These are phyloP conservation scores for Plebejus melissa DNA, from an alignment of 2,888 invertebrate genomes.

Conservation along the genomic window DNA sequence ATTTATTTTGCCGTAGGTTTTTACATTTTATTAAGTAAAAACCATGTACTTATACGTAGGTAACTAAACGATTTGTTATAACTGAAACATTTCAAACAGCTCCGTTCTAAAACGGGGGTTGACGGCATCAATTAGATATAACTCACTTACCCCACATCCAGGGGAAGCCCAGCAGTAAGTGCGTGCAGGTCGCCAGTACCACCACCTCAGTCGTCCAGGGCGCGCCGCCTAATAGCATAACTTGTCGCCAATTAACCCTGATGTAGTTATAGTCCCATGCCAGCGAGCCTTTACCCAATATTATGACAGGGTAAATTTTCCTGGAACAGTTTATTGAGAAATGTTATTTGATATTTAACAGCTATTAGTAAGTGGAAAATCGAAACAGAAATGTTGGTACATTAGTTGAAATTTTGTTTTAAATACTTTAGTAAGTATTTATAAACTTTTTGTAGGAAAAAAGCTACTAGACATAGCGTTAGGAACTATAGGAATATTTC, in stretches of 20 bases:
- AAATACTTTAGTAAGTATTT: too few relatives aligned
- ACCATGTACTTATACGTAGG: neutral
- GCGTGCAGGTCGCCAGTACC: constrained; percentile 53
- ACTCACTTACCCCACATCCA: constrained; percentile 64
- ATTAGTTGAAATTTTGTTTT: neutral
- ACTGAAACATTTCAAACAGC: neutral
- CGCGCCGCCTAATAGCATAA: constrained; percentile 55
- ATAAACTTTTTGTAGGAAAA: too few relatives aligned
- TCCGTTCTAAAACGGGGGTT: neutral
- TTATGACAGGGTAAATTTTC: constrained; percentile 66
- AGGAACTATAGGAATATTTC: neutral
- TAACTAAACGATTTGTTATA: neutral
- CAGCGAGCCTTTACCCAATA: constrained; percentile 66
- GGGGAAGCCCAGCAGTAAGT: constrained; percentile 58
- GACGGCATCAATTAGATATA: neutral
- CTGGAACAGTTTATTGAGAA: constrained; percentile 42
- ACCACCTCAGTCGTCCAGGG: constrained; percentile 64
- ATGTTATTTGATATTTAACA: neutral
- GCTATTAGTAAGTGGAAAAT: neutral
- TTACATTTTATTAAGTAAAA: too few relatives aligned
- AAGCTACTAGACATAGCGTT: too few relatives aligned
- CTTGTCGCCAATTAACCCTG: constrained; percentile 56
- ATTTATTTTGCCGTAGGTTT: too few relatives aligned
- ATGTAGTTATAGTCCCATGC: constrained; percentile 62
- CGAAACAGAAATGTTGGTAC: neutral